A percentile compares a stretch with the other conserved stretches of the same genome.
Evolutionary conservation across 2,113 vertebrate genomes (phyloP).

Genomic region (Fulmarus glacialis): DNA sequence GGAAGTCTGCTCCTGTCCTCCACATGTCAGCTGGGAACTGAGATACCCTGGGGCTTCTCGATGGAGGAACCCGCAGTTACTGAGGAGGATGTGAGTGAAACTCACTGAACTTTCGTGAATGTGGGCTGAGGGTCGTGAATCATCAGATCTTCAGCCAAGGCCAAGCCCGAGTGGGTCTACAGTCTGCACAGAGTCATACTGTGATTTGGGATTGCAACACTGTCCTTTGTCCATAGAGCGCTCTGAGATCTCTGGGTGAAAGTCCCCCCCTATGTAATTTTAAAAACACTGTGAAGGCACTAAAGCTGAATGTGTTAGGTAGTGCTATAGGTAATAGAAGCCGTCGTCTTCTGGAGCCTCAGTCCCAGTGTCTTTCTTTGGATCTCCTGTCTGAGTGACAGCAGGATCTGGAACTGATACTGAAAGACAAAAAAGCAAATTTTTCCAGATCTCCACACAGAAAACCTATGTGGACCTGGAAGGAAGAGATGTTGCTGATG

Average conservation of each 20-base stretch:
- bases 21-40: neutral
- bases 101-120: conserved; percentile 45
- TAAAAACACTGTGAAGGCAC: neutral
- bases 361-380: neutral
- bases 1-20: conserved; percentile 20
- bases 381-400: neutral
- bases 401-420: neutral
- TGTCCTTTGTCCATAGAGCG: neutral
- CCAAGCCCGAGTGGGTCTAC: neutral
- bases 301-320: too few relatives aligned
- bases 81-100: conserved; percentile 61
- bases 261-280: neutral
- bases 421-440: accelerated
- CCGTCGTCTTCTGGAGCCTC: accelerated
- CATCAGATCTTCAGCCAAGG: neutral
- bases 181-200: neutral
- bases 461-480: neutral
- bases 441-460: neutral
- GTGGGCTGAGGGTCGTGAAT: conserved; percentile 66
- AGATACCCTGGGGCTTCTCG: neutral
- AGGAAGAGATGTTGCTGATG: neutral
- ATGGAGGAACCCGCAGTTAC: conserved; percentile 1
- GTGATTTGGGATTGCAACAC: neutral
- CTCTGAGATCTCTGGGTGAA: neutral
- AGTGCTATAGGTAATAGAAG: neutral